Base-by-base conservation (phyloP, 2,888 invertebrate species). In the Merodon equestris region DNA sequence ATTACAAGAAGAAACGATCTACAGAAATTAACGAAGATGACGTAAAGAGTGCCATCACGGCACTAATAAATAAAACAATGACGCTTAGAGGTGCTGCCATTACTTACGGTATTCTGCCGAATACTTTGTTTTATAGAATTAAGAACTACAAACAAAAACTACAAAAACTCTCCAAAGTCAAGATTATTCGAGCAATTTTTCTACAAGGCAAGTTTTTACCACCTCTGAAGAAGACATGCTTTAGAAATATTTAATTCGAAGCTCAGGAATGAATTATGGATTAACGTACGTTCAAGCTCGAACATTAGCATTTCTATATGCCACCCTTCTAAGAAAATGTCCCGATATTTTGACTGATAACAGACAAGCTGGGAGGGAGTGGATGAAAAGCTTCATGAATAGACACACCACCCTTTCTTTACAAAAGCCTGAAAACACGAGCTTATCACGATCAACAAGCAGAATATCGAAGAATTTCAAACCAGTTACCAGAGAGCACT, bases 381-480 rank as follows among this genome's bases (percentile, higher is more conserved):
- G n/a, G n/a, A n/a, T n/a, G n/a, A n/a, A n/a, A n/a, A n/a, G n/a
- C n/a, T n/a, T n/a, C n/a, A n/a, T n/a, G n/a, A n/a, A n/a, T n/a
- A n/a, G n/a, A n/a, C n/a, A n/a, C n/a, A n/a, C n/a, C n/a, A n/a
- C n/a, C n/a, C n/a, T n/a, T n/a, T n/a, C n/a, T n/a, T n/a, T n/a
- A n/a, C n/a, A n/a, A n/a, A n/a, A n/a, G n/a, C n/a, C n/a, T n/a
- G n/a, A n/a, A n/a, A 74, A 75, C 36, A 83, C 81, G 9, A 81
- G 81, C 60, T 57, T 82, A 38, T 68, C 75, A 53, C 48, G 71
- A 47, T 51, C 68, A 56, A 73, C 79, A 48, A 71, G 50, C 51
- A 54, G 19, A 83, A 76, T 71, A 68, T 83, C 44, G 54, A 42
- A 38, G 27, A 47, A 53, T 82, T 82, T 70, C 79, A 81, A 66